Base-by-base conservation (phyloP, 1,140 invertebrate species). In the Charaxes varanes region DNA sequence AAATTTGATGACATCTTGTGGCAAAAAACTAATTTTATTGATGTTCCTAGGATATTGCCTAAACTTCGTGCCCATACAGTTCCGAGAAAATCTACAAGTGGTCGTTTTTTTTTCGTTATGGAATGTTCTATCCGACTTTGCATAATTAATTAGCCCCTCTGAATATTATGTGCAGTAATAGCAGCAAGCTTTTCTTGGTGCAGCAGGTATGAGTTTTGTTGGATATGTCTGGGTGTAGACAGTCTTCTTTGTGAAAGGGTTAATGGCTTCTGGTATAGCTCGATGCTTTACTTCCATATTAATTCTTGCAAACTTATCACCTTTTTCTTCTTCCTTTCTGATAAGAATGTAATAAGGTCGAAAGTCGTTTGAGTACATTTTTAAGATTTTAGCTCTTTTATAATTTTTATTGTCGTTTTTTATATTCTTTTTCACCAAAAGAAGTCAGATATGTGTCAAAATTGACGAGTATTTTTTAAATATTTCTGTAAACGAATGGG, bases 311-410 rank as follows among this genome's bases (percentile, higher is more conserved):
- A 57, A 72, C 44, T 66, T 69, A 17, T 82, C 78, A 12, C 72
- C 74, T 43, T 82, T 82, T 36, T 79, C 77, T 49, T 82, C 70
- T 50, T 79, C 74, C 27, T 81, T 79, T 40, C 41, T 67, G 10
- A 78, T 59, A 1, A 67, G 30, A 33, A 80, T 66, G 40, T 58
- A 80, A 53, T 68, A 80, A 27, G 72, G 76, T 5, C 76, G 62
- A 38, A 77, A 72, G n/a, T 77, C 66, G 32, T 78, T 77, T 4
- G 68, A 66, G 62, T 68, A 67, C 69, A 73, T 73, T 42, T 56
- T 67, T 26, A 6, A 18, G 7, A 8, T 3, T 10, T 10, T 14
- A 10, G 8, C 18, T 31, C n/a, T 31, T 28, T 3, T 1, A 11
- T 33, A 31, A 37, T 24, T 38, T 61, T 42, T 41, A 49, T 43